A percentile compares a stretch with the other conserved stretches of the same genome.
Evolutionary conservation across 1,140 invertebrate species (phyloP).

Genomic region (Tenebrio molitor): DNA sequence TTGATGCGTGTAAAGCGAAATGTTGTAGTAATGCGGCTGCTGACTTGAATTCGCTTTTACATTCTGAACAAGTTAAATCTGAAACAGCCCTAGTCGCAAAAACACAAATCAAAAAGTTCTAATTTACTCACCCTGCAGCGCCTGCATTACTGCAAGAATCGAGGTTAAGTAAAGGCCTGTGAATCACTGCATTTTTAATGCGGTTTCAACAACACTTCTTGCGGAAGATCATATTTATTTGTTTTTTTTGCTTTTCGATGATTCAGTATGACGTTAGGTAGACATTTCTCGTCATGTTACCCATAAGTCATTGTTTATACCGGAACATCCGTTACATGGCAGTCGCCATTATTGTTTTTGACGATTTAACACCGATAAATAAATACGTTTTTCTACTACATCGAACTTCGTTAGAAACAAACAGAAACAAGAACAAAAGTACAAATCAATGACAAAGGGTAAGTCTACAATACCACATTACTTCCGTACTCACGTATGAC

Average conservation of each 20-base stretch:
- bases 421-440: neutral
- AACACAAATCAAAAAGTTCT: no score
- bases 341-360: slow-evolving; percentile 40
- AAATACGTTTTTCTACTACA: slow-evolving; percentile 1
- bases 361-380: slow-evolving; percentile 17
- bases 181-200: slow-evolving; percentile 13
- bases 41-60: slow-evolving; percentile 39
- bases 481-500: neutral
- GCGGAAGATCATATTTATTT: neutral
- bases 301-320: slow-evolving; percentile 27
- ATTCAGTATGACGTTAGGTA: neutral
- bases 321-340: slow-evolving; percentile 41
- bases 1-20: slow-evolving; percentile 48
- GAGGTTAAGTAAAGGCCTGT: slow-evolving; percentile 9
- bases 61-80: slow-evolving; percentile 51
- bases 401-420: neutral
- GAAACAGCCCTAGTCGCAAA: slow-evolving; percentile 12
- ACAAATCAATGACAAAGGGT: neutral
- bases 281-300: slow-evolving; percentile 21
- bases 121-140: neutral
- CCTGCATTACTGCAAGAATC: slow-evolving; percentile 10
- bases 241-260: neutral
- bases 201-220: neutral
- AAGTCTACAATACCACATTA: neutral
- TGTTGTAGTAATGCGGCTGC: slow-evolving; percentile 46